A percentile compares a stretch with the other conserved stretches of the same genome.
Conservation (phyloP, 1,140 invertebrate genomes). For the Andrena cerasifolii region DNA sequence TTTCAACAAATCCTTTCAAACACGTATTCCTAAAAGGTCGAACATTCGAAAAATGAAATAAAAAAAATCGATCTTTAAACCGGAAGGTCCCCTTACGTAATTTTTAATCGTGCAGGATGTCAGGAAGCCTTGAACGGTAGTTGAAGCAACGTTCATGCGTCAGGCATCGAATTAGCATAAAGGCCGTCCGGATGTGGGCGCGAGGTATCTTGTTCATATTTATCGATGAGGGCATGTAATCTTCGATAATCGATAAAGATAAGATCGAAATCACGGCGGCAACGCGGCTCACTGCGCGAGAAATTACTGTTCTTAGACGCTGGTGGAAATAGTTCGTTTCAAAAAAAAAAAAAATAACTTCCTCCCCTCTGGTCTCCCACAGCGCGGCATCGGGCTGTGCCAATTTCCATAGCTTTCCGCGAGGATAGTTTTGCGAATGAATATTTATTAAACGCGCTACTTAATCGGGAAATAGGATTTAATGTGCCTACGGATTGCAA, state of each 20-base stretch:
- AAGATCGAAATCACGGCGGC: conserved; percentile 23
- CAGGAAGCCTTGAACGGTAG: background rate
- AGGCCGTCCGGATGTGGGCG: conserved; percentile 21
- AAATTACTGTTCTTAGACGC: conserved; percentile 28
- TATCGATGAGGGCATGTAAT: conserved; percentile 30
- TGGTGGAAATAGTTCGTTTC: conserved; percentile 1
- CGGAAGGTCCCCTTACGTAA: background rate
- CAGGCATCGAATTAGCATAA: conserved; percentile 29
- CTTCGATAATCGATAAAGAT: conserved; percentile 39
- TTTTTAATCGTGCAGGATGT: background rate
- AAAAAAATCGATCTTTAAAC: too few species aligned
- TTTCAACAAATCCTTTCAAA: too few species aligned
- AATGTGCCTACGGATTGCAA: background rate
- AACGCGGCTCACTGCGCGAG: background rate
- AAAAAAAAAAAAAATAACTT: background rate
- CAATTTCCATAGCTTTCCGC: background rate
- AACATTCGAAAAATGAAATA: too few species aligned
- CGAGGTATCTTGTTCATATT: conserved; percentile 29
- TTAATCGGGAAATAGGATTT: background rate
- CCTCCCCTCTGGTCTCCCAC: background rate
- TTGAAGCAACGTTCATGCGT: background rate
- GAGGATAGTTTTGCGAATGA: background rate
- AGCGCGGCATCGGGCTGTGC: background rate
- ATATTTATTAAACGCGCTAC: background rate
- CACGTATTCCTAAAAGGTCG: too few species aligned